Evolutionary conservation across 1,140 invertebrate species (phyloP), one percentile per base, ranked within the genome.

Genomic region (Drosophila jambulina): DNA sequence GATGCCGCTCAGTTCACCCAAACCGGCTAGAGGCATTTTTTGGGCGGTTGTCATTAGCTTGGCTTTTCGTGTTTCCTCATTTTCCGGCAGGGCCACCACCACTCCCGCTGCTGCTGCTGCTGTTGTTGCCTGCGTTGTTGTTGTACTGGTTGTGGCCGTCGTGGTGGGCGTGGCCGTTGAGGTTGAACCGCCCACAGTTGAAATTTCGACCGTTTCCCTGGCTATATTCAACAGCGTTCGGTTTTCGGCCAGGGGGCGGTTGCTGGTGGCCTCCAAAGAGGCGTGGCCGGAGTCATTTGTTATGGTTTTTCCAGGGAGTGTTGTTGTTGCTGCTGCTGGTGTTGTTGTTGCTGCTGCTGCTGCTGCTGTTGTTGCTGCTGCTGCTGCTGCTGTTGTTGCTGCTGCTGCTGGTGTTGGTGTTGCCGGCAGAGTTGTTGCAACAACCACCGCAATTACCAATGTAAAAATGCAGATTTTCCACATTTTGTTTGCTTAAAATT

Each of bases 391-490:
- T 29, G 36, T 7, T 38, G 36, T 17, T 17, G 6, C 0, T 32
- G 32, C 10, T 12, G 32, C 12, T 36, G 34, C 4, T 36, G 38
- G 5, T 36, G 43, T 34, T 43, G 61, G 38, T 65, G 42, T 23
- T 56, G 61, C 10, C 62, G 45, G 23, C 25, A 27, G 53, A 40
- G 62, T 72, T 46, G 78, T 48, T 64, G 60, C 45, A 19, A 65
- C 67, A 56, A 69, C 68, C 43, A 64, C 77, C 59, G 68, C 71
- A 78, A 91, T 90, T 90, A 82, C 72, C 79, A 83, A 80, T 83
- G 77, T 86, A 75, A 90, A 86, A 82, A 90, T 83, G 79, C 79
- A 91, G 54, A 91, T 80, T 90, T 90, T 91, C 57, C 74, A 54
- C 84, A 87, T 87, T 83, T 83, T 83, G 61, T 67, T 77, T 32